Evolutionary conservation across 53 echinoderm and acorn worm genomes (phyloP).

Genomic region (Holothuria scabra): DNA sequence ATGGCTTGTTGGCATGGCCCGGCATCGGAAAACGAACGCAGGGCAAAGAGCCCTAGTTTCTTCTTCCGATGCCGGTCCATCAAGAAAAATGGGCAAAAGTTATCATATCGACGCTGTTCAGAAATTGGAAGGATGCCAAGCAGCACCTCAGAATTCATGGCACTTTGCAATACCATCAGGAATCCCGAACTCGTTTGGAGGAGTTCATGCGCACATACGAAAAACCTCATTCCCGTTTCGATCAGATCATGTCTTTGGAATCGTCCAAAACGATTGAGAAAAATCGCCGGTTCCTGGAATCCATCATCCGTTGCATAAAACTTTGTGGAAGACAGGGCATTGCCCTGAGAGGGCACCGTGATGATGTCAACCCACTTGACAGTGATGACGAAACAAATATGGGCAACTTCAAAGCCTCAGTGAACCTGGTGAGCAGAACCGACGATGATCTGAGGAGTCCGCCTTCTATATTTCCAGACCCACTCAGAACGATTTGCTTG

Average conservation of each 20-base stretch:
- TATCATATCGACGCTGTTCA: constrained; percentile 43
- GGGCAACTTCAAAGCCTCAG: constrained; percentile 58
- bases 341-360: constrained; percentile 50
- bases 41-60: too few relatives aligned
- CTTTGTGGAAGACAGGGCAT: constrained; percentile 50
- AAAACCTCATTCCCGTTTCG: background rate
- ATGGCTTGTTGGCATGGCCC: constrained; percentile 45
- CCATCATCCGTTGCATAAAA: constrained; percentile 36
- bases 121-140: constrained; percentile 46
- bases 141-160: background rate
- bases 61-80: constrained; percentile 33
- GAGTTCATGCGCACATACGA: background rate
- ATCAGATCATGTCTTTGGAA: background rate
- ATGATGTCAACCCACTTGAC: constrained; percentile 2
- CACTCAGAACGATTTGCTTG: constrained; percentile 52
- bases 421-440: constrained; percentile 8
- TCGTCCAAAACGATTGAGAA: background rate
- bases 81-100: constrained; percentile 36
- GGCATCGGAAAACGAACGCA: too few relatives aligned
- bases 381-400: constrained; percentile 36
- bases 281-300: constrained; percentile 47
- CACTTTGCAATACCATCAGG: constrained; percentile 4
- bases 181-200: background rate
- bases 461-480: constrained; percentile 52
- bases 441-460: constrained; percentile 28